Conservation (phyloP, 2,113 vertebrate genomes). For the Tragelaphus strepsiceros region DNA sequence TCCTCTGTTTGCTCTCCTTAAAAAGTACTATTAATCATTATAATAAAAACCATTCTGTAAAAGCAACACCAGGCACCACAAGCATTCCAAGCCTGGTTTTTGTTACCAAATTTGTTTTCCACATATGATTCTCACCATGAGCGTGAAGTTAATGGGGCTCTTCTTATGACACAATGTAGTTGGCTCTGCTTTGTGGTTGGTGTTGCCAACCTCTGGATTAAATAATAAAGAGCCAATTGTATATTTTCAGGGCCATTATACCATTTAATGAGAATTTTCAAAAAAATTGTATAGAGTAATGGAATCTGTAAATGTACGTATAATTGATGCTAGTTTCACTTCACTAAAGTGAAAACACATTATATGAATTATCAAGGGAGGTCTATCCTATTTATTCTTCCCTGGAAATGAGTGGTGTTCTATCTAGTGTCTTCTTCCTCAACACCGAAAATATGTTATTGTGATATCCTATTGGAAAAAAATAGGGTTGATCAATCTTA, state of each 20-base stretch:
- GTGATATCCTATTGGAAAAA: slow-evolving; percentile 33
- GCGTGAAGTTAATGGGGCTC: neutral
- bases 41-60: slow-evolving; percentile 50
- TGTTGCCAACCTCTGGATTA: slow-evolving; percentile 28
- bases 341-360: slow-evolving; percentile 41
- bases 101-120: slow-evolving; percentile 38
- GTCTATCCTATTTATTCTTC: slow-evolving; percentile 21
- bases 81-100: slow-evolving; percentile 33
- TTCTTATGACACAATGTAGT: neutral
- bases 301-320: slow-evolving; percentile 35
- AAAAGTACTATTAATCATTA: slow-evolving; percentile 26
- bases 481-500: neutral
- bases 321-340: slow-evolving; percentile 51
- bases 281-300: slow-evolving; percentile 31
- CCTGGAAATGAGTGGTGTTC: slow-evolving; percentile 9
- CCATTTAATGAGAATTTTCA: slow-evolving; percentile 34
- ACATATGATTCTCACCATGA: slow-evolving; percentile 11
- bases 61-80: slow-evolving; percentile 4
- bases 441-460: neutral
- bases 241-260: slow-evolving; percentile 35
- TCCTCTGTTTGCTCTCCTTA: slow-evolving; percentile 3
- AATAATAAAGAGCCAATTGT: slow-evolving; percentile 37
- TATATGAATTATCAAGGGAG: slow-evolving; percentile 8
- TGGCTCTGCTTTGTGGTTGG: slow-evolving; percentile 27
- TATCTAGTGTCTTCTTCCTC: neutral